A percentile compares a stretch with the other conserved stretches of the same genome.
Conservation (phyloP, 2,888 invertebrate genomes). For the Noctuana brunneofusca region DNA sequence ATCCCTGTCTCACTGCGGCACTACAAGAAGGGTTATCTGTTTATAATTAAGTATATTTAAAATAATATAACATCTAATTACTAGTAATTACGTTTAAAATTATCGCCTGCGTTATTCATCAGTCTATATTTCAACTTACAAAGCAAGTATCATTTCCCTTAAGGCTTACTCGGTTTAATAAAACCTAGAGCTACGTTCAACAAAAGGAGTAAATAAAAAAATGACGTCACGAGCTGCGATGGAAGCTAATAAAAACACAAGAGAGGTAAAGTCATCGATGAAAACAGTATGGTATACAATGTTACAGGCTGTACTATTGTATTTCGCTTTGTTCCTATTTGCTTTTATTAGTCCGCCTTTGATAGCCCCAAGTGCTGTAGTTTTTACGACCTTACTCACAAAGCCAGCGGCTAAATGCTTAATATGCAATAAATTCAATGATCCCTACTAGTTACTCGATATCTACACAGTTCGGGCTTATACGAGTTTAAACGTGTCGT, state of each 20-base stretch:
- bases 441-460: constrained; percentile 17
- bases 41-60: too few species aligned
- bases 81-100: not conserved
- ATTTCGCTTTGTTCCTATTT: constrained; percentile 60
- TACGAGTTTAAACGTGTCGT: not conserved
- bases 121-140: not conserved
- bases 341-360: constrained; percentile 69
- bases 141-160: constrained; percentile 2
- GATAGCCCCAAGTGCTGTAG: constrained; percentile 53
- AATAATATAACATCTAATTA: too few species aligned
- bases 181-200: constrained; percentile 14
- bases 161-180: constrained; percentile 7
- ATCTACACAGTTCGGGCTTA: not conserved
- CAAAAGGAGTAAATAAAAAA: constrained; percentile 18
- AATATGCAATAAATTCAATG: constrained; percentile 31
- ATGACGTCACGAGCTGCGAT: constrained; percentile 38
- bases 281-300: constrained; percentile 46
- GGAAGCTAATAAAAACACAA: constrained; percentile 41
- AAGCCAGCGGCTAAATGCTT: constrained; percentile 26
- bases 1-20: too few species aligned
- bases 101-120: not conserved
- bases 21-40: too few species aligned
- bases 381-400: constrained; percentile 45
- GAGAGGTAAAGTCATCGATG: constrained; percentile 43
- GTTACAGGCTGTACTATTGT: constrained; percentile 52